phyloP scores from a whole-genome alignment of 2,888 invertebrate genomes.

The Acronicta aceris region DNA sequence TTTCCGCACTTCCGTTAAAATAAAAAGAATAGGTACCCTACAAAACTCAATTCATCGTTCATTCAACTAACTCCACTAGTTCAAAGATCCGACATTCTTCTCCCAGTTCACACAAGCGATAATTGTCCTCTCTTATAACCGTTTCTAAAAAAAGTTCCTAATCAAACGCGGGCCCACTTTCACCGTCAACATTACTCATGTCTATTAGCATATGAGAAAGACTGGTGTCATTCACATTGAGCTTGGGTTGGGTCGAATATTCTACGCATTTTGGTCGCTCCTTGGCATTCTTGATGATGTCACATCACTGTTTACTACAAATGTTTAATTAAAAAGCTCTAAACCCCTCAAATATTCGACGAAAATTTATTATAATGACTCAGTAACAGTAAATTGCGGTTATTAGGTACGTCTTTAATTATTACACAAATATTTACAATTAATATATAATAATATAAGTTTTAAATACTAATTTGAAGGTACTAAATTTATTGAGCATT shows the following conservation, averaged over 20 bases:
- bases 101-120: constrained; percentile 42
- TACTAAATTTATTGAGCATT: too few species aligned
- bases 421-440: too few species aligned
- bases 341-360: too few species aligned
- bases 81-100: constrained; percentile 22
- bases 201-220: constrained; percentile 54
- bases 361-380: too few species aligned
- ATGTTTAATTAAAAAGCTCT: constrained; percentile 9
- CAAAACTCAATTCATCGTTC: constrained; percentile 13
- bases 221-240: constrained; percentile 57
- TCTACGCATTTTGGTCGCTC: constrained; percentile 30
- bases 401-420: too few species aligned
- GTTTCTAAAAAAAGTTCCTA: constrained; percentile 66
- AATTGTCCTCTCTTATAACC: constrained; percentile 51
- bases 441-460: too few species aligned
- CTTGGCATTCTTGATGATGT: constrained; percentile 33
- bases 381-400: too few species aligned
- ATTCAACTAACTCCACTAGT: constrained; percentile 3
- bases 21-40: not conserved
- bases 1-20: too few species aligned
- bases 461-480: too few species aligned
- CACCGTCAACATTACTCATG: constrained; percentile 73
- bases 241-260: constrained; percentile 49
- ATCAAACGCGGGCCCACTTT: constrained; percentile 70
- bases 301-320: constrained; percentile 14